These are phyloP conservation scores for Tipula helvola DNA, from an alignment of 2,888 invertebrate species.

Conservation along the genomic window DNA sequence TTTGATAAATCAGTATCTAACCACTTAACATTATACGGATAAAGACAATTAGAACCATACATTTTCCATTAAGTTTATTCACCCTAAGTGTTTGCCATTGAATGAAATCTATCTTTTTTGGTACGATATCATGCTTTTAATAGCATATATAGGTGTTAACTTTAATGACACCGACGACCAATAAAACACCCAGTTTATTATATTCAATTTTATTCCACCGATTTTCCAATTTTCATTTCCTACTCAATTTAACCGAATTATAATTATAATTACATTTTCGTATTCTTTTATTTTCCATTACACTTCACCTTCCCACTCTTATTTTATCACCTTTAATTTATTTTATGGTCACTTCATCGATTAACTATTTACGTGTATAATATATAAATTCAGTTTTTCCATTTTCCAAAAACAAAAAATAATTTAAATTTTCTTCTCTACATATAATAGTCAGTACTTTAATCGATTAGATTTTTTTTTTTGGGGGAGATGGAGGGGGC, in stretches of 20 bases:
- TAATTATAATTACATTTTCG: neutral
- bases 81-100: neutral
- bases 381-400: neutral
- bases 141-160: neutral
- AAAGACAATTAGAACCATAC: neutral
- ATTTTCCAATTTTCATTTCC: neutral
- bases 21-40: neutral
- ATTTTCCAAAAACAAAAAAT: neutral
- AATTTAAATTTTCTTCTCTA: neutral
- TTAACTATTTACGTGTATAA: neutral
- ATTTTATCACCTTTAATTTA: neutral
- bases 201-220: neutral
- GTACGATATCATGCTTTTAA: neutral
- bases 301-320: neutral
- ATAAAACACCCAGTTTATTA: slow-evolving; percentile 4
- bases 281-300: neutral
- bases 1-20: neutral
- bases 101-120: neutral
- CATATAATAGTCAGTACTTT: neutral
- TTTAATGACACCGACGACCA: neutral
- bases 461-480: neutral
- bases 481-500: neutral
- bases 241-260: slow-evolving; percentile 4
- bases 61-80: neutral
- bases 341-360: neutral